A percentile compares a stretch with the other conserved stretches of the same genome.
Conservation (phyloP, 1,140 invertebrate species). For the Zaprionus davidi region DNA sequence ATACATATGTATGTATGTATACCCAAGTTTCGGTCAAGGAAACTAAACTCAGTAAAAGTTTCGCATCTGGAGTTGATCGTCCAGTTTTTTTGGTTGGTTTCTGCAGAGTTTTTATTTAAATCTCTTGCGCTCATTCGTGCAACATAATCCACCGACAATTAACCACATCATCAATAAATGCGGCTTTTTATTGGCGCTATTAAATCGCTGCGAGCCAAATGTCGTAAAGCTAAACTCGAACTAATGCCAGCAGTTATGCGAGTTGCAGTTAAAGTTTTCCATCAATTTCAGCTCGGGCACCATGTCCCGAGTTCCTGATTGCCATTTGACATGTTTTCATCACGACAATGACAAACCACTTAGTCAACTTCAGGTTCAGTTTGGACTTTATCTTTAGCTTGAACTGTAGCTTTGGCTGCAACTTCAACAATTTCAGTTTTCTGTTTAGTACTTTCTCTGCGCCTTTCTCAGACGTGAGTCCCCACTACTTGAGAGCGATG, state of each 20-base stretch:
- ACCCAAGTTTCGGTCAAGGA: neutral
- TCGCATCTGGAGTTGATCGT: neutral
- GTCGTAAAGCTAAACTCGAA: neutral
- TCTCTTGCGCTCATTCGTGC: slow-evolving; percentile 9
- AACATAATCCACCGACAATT: slow-evolving; percentile 29
- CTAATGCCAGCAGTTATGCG: slow-evolving; percentile 24
- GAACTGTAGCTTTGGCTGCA: slow-evolving; percentile 22
- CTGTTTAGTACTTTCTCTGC: slow-evolving; percentile 68
- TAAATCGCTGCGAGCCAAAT: slow-evolving; percentile 33
- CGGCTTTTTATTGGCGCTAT: slow-evolving; percentile 29
- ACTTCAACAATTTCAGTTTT: slow-evolving; percentile 11
- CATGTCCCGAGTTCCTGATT: slow-evolving; percentile 42
- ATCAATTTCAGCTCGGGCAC: slow-evolving; percentile 43
- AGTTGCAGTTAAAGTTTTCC: slow-evolving; percentile 51
- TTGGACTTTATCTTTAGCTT: slow-evolving; percentile 38
- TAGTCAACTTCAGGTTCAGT: slow-evolving; percentile 35
- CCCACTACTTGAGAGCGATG: slow-evolving; percentile 70
- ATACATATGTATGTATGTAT: neutral
- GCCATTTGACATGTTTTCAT: slow-evolving; percentile 52
- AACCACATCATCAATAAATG: slow-evolving; percentile 40
- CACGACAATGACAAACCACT: slow-evolving; percentile 68
- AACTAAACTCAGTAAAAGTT: neutral
- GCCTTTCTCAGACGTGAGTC: slow-evolving; percentile 63
- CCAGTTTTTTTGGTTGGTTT: neutral
- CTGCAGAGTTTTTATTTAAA: slow-evolving; percentile 3